Conservation (phyloP, 2,888 invertebrate genomes). For the Pteria penguin region DNA sequence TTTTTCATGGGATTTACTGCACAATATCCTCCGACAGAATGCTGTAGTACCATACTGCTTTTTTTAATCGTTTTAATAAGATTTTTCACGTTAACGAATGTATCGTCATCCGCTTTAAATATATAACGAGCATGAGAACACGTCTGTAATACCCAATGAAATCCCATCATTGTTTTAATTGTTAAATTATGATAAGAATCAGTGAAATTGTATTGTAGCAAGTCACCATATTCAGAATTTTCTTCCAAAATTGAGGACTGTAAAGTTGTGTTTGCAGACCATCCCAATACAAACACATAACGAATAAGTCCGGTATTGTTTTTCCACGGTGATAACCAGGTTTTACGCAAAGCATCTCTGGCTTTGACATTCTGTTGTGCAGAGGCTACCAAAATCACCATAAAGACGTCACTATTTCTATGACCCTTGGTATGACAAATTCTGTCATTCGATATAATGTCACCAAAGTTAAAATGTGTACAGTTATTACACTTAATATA, state of each 20-base stretch:
- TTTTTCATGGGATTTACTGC: conserved; percentile 42
- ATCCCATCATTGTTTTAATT: conserved; percentile 45
- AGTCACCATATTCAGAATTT: conserved; percentile 36
- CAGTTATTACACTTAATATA: no score
- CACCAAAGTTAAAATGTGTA: no score
- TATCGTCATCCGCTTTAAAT: conserved; percentile 50
- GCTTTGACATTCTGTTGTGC: not conserved
- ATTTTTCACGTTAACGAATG: conserved; percentile 35
- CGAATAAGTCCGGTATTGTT: not conserved
- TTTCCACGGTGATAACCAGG: not conserved
- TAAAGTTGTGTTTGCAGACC: not conserved
- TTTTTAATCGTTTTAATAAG: conserved; percentile 26
- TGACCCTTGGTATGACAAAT: no score
- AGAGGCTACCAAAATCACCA: no score
- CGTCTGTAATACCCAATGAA: conserved; percentile 39
- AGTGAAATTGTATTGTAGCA: conserved; percentile 43
- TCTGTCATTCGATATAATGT: no score
- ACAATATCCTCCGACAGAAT: conserved; percentile 53
- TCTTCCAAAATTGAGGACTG: conserved; percentile 11
- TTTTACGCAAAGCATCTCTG: not conserved
- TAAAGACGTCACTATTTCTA: no score
- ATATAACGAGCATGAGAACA: conserved; percentile 44
- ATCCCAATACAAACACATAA: not conserved
- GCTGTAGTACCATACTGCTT: conserved; percentile 28
- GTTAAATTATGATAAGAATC: conserved; percentile 50